Conservation (phyloP, 2,888 invertebrate species). For the Aphrophora alni region DNA sequence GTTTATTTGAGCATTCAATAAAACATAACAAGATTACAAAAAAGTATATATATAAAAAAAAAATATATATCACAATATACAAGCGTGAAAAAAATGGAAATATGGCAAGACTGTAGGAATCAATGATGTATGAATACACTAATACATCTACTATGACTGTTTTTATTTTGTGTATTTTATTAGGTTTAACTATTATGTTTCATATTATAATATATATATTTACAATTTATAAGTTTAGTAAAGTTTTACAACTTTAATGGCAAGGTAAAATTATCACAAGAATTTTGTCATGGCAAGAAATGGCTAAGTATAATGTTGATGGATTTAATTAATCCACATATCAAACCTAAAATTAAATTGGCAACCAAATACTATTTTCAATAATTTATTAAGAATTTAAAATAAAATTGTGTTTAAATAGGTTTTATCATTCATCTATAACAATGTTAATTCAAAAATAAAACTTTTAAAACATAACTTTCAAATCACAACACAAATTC, state of each 20-base stretch:
- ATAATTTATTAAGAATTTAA: too few species aligned
- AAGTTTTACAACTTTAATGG: not conserved
- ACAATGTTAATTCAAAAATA: too few species aligned
- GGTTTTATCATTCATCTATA: too few species aligned
- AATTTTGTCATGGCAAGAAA: not conserved
- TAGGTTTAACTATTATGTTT: not conserved
- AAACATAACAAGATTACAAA: slow-evolving; percentile 37
- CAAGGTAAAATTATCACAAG: not conserved
- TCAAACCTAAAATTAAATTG: too few species aligned
- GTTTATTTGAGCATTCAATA: slow-evolving; percentile 35
- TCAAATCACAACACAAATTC: too few species aligned
- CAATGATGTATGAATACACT: not conserved
- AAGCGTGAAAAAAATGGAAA: not conserved
- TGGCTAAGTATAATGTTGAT: not conserved
- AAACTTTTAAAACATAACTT: too few species aligned
- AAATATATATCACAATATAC: slow-evolving; percentile 5
- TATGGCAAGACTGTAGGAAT: not conserved
- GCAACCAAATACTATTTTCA: too few species aligned
- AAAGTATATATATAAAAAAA: not conserved
- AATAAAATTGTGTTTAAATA: too few species aligned
- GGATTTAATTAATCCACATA: too few species aligned
- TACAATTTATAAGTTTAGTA: not conserved
- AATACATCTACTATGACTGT: not conserved
- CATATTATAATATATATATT: not conserved
- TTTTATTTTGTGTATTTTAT: not conserved